Evolutionary conservation across 2,888 invertebrate species (phyloP).

Genomic region (Agrochola macilenta): DNA sequence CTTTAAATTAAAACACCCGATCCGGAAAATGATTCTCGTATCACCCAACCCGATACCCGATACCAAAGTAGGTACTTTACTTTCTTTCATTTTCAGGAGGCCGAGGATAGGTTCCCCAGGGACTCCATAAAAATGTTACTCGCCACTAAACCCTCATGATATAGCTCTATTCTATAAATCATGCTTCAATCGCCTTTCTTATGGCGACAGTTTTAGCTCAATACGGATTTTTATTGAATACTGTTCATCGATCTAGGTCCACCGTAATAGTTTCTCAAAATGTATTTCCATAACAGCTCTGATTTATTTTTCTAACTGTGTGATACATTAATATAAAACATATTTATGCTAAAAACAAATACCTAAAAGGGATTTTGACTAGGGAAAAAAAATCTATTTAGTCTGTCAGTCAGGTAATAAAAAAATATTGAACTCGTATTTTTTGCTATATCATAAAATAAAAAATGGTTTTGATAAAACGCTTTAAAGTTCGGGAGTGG

Average conservation of each 20-base stretch:
- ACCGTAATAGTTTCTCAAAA: not conserved
- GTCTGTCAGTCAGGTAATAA: no score
- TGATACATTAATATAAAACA: not conserved
- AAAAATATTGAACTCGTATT: no score
- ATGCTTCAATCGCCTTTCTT: constrained; percentile 38
- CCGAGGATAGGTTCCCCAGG: constrained; percentile 14
- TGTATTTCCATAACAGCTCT: not conserved
- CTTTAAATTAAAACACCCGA: constrained; percentile 35
- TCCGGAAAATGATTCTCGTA: constrained; percentile 32
- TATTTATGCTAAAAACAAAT: not conserved
- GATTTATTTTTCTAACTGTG: not conserved
- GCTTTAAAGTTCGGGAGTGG: no score
- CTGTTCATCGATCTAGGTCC: not conserved
- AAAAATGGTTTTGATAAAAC: no score
- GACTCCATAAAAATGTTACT: constrained; percentile 50
- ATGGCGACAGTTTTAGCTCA: constrained; percentile 18
- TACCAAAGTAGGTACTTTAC: constrained; percentile 10
- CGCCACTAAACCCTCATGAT: constrained; percentile 51
- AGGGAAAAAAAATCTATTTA: no score
- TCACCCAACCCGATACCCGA: constrained; percentile 6
- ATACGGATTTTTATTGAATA: constrained; percentile 27
- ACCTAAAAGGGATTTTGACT: no score
- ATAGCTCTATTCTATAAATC: constrained; percentile 53
- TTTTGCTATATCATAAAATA: no score
- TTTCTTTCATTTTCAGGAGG: constrained; percentile 46